Conservation (phyloP, 2,888 invertebrate species). For the Cryptus viduatorius region DNA sequence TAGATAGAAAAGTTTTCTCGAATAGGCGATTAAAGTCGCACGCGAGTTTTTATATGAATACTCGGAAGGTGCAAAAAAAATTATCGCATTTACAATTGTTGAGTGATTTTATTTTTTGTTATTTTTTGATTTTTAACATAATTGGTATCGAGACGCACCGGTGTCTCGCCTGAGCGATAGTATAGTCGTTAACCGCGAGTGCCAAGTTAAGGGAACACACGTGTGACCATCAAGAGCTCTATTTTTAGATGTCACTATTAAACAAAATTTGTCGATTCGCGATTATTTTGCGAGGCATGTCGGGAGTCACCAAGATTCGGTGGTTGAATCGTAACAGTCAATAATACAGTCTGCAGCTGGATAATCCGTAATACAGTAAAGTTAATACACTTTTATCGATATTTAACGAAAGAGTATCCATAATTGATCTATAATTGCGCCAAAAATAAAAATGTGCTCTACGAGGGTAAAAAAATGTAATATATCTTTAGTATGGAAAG, state of each 20-base stretch:
- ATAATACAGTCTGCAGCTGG: neutral
- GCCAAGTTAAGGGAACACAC: conserved; percentile 47
- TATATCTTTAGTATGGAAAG: conserved; percentile 26
- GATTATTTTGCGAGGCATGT: neutral
- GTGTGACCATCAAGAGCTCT: conserved; percentile 24
- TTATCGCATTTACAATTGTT: neutral
- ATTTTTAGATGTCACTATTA: conserved; percentile 50
- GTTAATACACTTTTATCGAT: neutral
- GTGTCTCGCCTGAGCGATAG: neutral
- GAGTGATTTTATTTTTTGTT: neutral
- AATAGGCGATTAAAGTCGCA: neutral
- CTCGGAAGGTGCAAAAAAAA: neutral
- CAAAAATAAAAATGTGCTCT: conserved; percentile 7
- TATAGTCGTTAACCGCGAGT: conserved; percentile 58
- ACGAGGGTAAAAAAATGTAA: neutral
- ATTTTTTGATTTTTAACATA: conserved; percentile 7
- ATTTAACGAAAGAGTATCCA: neutral
- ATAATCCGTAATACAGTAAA: neutral
- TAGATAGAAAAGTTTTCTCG: neutral
- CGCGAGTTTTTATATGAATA: neutral
- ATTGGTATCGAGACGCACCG: neutral
- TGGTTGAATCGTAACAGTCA: conserved; percentile 3
- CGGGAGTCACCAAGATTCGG: neutral
- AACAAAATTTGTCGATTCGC: neutral
- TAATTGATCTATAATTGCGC: neutral